These are phyloP conservation scores for Allygus modestus DNA, from an alignment of 2,888 invertebrate genomes.

Conservation along the genomic window DNA sequence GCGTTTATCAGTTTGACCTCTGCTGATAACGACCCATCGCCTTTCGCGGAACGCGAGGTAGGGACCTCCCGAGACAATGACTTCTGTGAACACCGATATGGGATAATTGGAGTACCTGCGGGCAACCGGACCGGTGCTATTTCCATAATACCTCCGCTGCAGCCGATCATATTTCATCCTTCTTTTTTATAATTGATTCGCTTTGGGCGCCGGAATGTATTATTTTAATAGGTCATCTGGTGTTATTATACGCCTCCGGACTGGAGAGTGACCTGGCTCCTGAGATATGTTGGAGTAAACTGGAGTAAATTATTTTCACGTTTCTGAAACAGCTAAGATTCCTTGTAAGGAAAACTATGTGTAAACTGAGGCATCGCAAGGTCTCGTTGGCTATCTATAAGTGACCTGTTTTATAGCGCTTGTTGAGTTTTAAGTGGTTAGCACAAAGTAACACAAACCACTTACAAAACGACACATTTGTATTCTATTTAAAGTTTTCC, in stretches of 20 bases:
- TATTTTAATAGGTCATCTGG: constrained; percentile 51
- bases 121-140: constrained; percentile 25
- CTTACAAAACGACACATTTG: too few relatives aligned
- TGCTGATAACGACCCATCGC: constrained; percentile 42
- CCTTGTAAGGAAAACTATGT: too few relatives aligned
- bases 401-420: too few relatives aligned
- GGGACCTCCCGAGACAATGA: constrained; percentile 47
- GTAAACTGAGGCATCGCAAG: too few relatives aligned
- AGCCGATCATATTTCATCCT: constrained; percentile 56
- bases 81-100: constrained; percentile 57
- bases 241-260: constrained; percentile 23
- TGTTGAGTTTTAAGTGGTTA: too few relatives aligned
- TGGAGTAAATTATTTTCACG: background rate
- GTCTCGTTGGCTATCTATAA: too few relatives aligned
- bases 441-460: too few relatives aligned
- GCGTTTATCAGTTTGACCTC: constrained; percentile 24
- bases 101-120: constrained; percentile 35
- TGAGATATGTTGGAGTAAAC: background rate
- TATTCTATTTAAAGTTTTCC: too few relatives aligned
- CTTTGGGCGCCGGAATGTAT: constrained; percentile 30
- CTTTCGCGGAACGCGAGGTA: constrained; percentile 19
- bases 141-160: constrained; percentile 51
- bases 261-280: constrained; percentile 4
- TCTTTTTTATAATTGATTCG: constrained; percentile 52
- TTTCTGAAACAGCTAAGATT: background rate